Conservation (phyloP, 2,113 vertebrate genomes). For the Prolemur simus region DNA sequence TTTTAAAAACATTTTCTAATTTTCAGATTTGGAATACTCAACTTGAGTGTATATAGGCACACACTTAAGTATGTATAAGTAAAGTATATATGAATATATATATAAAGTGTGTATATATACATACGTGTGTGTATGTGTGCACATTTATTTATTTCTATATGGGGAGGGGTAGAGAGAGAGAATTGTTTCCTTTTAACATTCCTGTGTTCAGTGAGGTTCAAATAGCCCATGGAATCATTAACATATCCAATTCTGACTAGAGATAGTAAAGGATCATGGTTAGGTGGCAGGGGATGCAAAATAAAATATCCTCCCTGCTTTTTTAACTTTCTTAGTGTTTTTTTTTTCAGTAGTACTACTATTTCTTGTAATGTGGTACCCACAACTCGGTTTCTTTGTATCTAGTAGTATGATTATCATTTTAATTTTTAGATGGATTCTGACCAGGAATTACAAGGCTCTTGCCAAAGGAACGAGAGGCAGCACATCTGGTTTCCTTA, state of each 20-base stretch:
- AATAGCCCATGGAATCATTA: not conserved
- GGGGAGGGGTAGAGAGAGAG: too few relatives aligned
- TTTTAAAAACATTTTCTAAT: not conserved
- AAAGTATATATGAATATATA: not conserved
- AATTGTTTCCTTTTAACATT: not conserved
- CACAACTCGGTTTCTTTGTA: not conserved
- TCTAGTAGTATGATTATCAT: not conserved
- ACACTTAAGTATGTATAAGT: not conserved
- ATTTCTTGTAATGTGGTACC: not conserved
- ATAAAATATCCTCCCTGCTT: not conserved
- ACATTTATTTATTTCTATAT: too few relatives aligned
- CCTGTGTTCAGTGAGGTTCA: not conserved
- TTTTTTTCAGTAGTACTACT: not conserved
- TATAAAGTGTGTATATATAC: not conserved
- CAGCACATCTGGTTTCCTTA: conserved; percentile 97
- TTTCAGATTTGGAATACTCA: not conserved
- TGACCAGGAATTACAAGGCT: conserved; percentile 98
- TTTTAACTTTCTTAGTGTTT: not conserved
- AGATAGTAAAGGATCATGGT: not conserved
- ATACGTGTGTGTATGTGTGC: not conserved
- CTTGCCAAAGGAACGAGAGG: conserved; percentile 94
- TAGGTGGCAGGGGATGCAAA: not conserved
- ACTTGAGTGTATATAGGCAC: not conserved
- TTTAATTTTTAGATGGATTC: conserved; percentile 92
- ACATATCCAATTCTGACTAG: not conserved